Evolutionary conservation across 2,797 vertebrate genomes (phyloP), one percentile per base, ranked within the genome.

Genomic region (Chelon auratus): DNA sequence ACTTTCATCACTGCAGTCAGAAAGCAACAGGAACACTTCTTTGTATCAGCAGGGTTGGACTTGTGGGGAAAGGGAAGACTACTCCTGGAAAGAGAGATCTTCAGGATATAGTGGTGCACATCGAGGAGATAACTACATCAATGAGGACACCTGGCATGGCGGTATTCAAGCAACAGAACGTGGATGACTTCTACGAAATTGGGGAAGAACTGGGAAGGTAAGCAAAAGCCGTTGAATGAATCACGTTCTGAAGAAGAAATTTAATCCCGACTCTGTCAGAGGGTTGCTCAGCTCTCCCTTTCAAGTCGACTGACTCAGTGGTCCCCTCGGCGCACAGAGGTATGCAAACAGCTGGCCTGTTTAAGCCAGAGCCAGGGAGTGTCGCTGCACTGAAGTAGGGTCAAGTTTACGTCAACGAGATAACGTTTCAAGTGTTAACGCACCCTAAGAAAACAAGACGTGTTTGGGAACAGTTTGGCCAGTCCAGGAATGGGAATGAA

Each of bases 161-260:
- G 68, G 90, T 93, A 42, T 99, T 99, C 93, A 99, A 98, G 80
- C 97, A 99, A 86, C 95, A 98, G 91, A 96, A 95, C 84, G 96
- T 99, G 81, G 97, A 98, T 53, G 97, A 99, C 1, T 89, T 96
- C 81, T 99, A 99, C 5, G 96, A 97, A 83, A 94, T 98, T 8
- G 95, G 94, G 66, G 95, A 97, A 84, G 95, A 96, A 55, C 94
- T 99, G 24, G 98, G 98, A 83, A 99, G 97, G 98, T 98, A 87
- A 95, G 95, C 77, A 52, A 9, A 37, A 64, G 20, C 9, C 52
- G 15, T 45, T 43, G 51, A 9, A 26, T 4, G 13, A 39, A 33
- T 6, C 0, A 2, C 60, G 4, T 40, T 11, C 9, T 15, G 12
- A 13, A 30, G 2, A 67, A 72, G n/a, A 42, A 58, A 51, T 74